phyloP scores from a whole-genome alignment of 53 echinoderm and acorn worm species.

The Paracentrotus lividus region DNA sequence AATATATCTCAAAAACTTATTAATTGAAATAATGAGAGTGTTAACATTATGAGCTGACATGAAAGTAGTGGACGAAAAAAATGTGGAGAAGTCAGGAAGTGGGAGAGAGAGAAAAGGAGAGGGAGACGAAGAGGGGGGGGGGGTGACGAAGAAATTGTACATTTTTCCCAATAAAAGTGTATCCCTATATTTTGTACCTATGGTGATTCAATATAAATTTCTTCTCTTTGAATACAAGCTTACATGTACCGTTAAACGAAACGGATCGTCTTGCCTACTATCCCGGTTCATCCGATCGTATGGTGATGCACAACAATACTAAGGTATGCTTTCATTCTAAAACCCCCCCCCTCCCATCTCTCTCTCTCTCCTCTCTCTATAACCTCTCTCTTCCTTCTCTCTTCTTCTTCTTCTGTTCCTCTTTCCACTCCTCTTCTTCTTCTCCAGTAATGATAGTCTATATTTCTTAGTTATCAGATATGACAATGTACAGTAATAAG shows the following conservation, averaged over 20 bases:
- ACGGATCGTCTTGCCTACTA: slow-evolving; percentile 76
- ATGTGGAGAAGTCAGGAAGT: not conserved
- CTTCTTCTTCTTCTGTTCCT: not conserved
- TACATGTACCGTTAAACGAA: slow-evolving; percentile 85
- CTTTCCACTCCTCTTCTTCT: not conserved
- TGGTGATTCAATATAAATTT: not conserved
- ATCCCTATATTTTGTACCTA: too few relatives aligned
- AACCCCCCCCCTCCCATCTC: not conserved
- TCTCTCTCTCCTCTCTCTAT: not conserved
- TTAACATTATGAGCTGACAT: not conserved
- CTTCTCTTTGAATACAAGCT: slow-evolving; percentile 61
- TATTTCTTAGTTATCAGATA: too few relatives aligned
- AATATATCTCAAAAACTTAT: too few relatives aligned
- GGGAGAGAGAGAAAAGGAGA: not conserved
- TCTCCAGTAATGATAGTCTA: not conserved
- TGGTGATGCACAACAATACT: slow-evolving; percentile 84
- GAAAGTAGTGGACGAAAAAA: not conserved
- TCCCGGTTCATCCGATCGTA: slow-evolving; percentile 97
- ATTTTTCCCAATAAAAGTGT: too few relatives aligned
- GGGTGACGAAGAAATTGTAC: too few relatives aligned
- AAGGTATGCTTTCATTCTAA: too few relatives aligned
- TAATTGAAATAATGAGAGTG: not conserved
- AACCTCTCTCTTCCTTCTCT: not conserved
- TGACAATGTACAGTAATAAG: too few relatives aligned
- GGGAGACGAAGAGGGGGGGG: not conserved